Conservation (phyloP, 2,888 invertebrate genomes). For the Steinernema hermaphroditum region DNA sequence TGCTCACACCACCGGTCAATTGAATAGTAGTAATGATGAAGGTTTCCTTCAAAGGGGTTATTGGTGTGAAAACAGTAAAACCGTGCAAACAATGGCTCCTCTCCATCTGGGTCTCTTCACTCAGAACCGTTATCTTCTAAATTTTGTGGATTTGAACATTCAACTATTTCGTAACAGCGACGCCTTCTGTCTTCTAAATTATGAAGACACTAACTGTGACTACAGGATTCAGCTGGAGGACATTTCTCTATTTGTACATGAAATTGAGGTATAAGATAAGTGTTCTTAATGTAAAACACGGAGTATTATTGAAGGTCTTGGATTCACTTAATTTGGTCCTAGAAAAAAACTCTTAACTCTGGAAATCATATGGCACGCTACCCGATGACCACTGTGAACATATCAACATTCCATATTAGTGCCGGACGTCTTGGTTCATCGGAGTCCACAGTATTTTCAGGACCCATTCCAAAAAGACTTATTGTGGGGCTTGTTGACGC, state of each 20-base stretch:
- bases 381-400: not conserved
- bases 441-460: not conserved
- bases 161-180: not conserved
- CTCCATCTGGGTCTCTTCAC: not conserved
- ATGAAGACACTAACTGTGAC: not conserved
- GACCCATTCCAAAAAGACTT: not conserved
- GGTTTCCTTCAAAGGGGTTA: not conserved
- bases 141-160: not conserved
- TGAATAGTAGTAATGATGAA: not conserved
- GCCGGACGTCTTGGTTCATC: not conserved
- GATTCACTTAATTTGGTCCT: not conserved
- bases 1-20: not conserved
- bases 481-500: not conserved
- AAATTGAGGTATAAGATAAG: not conserved
- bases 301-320: too few relatives aligned
- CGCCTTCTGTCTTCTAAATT: not conserved
- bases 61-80: not conserved
- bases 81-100: not conserved
- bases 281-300: too few relatives aligned
- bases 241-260: not conserved
- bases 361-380: not conserved
- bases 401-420: not conserved
- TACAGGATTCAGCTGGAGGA: not conserved
- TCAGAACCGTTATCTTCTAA: not conserved
- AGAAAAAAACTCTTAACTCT: not conserved